Base-by-base conservation (phyloP, 2,888 invertebrate genomes). In the Tenthredo distinguenda region DNA sequence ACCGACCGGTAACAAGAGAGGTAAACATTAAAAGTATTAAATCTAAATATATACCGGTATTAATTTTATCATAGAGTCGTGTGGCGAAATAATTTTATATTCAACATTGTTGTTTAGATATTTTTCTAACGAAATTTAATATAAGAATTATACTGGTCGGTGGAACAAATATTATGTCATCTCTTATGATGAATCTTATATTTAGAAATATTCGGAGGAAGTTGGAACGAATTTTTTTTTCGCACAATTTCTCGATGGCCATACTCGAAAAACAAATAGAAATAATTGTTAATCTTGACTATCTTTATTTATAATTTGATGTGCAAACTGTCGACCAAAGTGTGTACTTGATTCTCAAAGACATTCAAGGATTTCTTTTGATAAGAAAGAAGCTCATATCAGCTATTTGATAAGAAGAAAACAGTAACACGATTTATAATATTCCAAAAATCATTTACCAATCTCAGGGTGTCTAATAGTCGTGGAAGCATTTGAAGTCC, bases 1-100 rank as follows among this genome's bases (percentile, higher is more conserved):
- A 43, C 96, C 96, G 40, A 91, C 94, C 55, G 95, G 95, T 83
- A 95, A 94, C 86, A 97, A 97, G 92, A 94, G 96, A 87, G 96
- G 96, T 86, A 96, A 96, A 90, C 96, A 96, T 94, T 96, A 94
- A 95, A 89, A 47, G 50, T 68, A 21, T 12, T 26, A 21, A 62
- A 40, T 40, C 37, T 15, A 43, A 55, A 77, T 55, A 12, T 37
- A 62, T 37, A 37, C 34, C 6, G 58, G 62, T 55, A 81, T 62
- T 62, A 21, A 37, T 62, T 37, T 55, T 37, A 40, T 81, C 62
- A 37, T n/a, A 40, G 10, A 62, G 62, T 81, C 62, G n/a, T 37
- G 31, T 10, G 26, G 47, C 37, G 37, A 81, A 62, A 31, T 50
- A 62, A 81, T 81, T 40, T 58, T 81, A 62, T 81, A 81, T 10